Conservation (phyloP, 2,888 invertebrate genomes). For the Piscicola geometra region DNA sequence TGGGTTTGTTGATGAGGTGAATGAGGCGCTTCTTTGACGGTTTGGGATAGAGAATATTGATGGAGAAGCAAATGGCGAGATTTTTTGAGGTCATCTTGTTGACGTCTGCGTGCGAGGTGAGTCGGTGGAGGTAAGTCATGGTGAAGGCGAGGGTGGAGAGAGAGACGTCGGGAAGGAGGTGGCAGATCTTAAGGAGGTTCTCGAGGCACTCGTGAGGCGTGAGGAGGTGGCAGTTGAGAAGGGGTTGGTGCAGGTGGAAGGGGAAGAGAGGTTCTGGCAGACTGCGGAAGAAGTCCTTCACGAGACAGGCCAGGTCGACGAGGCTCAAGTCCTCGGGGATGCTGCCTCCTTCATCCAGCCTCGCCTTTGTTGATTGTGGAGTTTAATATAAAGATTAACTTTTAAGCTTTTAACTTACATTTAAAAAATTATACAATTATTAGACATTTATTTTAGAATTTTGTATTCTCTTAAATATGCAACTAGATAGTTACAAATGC, state of each 20-base stretch:
- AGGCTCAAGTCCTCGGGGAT: conserved; percentile 66
- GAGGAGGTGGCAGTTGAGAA: conserved; percentile 60
- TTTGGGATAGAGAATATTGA: conserved; percentile 73
- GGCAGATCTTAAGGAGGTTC: conserved; percentile 66
- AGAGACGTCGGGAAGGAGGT: conserved; percentile 71
- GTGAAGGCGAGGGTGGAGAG: conserved; percentile 75
- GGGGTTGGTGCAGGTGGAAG: conserved; percentile 68
- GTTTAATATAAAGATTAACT: no score
- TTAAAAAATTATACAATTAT: no score
- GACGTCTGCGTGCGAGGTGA: conserved; percentile 66
- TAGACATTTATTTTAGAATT: no score
- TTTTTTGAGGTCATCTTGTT: conserved; percentile 82
- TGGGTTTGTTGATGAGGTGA: background rate
- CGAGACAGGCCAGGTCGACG: conserved; percentile 77
- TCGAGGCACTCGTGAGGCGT: conserved; percentile 57
- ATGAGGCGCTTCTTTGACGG: conserved; percentile 1
- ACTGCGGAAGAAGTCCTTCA: conserved; percentile 78
- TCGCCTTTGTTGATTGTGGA: no score
- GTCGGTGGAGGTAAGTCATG: conserved; percentile 67
- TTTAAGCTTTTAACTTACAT: no score
- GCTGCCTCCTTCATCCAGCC: conserved; percentile 68
- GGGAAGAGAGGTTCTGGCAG: conserved; percentile 80
- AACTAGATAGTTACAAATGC: no score
- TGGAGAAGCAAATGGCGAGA: conserved; percentile 77
- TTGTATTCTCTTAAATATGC: no score